Conservation (phyloP, 1,140 invertebrate species). For the Lineus longissimus region DNA sequence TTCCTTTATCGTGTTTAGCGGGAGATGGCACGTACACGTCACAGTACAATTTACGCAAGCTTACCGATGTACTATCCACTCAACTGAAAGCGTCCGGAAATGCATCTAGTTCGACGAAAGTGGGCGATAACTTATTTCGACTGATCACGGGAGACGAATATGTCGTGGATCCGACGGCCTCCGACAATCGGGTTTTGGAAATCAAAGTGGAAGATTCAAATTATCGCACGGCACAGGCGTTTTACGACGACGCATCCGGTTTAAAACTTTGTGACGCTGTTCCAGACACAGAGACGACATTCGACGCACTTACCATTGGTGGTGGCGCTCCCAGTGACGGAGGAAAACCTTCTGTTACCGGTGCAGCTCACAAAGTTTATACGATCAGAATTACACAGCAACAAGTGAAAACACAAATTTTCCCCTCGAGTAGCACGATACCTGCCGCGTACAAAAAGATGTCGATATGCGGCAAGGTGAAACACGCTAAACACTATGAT, state of each 20-base stretch:
- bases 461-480: conserved; percentile 1
- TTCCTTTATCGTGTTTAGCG: not conserved
- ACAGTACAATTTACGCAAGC: not conserved
- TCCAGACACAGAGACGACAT: not conserved
- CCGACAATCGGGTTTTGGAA: not conserved
- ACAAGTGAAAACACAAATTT: not conserved
- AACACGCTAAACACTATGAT: conserved; percentile 1
- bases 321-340: not conserved
- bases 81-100: not conserved
- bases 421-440: not conserved
- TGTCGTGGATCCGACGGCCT: not conserved
- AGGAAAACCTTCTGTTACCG: not conserved
- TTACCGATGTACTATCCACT: not conserved
- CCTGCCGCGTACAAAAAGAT: not conserved
- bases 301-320: not conserved
- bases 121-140: conserved; percentile 4
- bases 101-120: not conserved
- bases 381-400: not conserved
- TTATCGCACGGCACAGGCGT: not conserved
- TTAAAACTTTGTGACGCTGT: conserved; percentile 1
- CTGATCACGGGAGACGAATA: not conserved
- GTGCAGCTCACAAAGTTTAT: not conserved
- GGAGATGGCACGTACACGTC: not conserved
- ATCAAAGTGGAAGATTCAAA: not conserved
- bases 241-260: not conserved